phyloP scores from a whole-genome alignment of 1,140 invertebrate species.

The Brachionus plicatilis region DNA sequence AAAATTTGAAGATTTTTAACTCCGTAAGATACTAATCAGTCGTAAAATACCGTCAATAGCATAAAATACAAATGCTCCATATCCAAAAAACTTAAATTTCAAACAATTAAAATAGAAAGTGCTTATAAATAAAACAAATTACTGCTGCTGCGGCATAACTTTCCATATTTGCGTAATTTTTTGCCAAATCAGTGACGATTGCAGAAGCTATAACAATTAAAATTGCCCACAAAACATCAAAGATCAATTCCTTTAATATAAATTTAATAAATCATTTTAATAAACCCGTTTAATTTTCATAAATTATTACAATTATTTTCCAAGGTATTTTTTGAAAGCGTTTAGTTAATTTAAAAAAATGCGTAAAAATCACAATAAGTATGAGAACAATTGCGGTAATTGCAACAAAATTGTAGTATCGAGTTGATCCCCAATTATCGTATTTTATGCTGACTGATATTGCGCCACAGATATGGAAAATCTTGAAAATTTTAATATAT shows the following conservation, averaged over 20 bases:
- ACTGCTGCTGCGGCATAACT: conserved; percentile 30
- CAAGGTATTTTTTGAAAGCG: conserved; percentile 12
- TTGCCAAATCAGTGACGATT: background rate
- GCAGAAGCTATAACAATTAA: conserved; percentile 31
- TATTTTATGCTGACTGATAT: conserved; percentile 32
- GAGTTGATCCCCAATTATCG: conserved; percentile 25
- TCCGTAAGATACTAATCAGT: background rate
- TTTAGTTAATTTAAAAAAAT: conserved; percentile 1
- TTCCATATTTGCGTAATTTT: conserved; percentile 8
- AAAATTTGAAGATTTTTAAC: background rate
- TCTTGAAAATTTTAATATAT: background rate
- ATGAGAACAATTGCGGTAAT: conserved; percentile 6
- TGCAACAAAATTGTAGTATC: conserved; percentile 32
- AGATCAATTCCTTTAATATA: background rate
- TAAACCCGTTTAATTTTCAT: too few relatives aligned
- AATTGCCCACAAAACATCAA: background rate
- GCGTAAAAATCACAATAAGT: background rate
- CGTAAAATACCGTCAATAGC: background rate
- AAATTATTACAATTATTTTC: conserved; percentile 12
- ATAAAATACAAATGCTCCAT: conserved; percentile 11
- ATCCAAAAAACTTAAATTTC: conserved; percentile 31
- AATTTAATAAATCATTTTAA: background rate
- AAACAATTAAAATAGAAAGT: background rate
- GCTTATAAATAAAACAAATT: background rate
- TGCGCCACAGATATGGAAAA: conserved; percentile 2